Evolutionary conservation across 2,888 invertebrate species (phyloP), one percentile per base, ranked within the genome.

Genomic region (Diloba caeruleocephala): DNA sequence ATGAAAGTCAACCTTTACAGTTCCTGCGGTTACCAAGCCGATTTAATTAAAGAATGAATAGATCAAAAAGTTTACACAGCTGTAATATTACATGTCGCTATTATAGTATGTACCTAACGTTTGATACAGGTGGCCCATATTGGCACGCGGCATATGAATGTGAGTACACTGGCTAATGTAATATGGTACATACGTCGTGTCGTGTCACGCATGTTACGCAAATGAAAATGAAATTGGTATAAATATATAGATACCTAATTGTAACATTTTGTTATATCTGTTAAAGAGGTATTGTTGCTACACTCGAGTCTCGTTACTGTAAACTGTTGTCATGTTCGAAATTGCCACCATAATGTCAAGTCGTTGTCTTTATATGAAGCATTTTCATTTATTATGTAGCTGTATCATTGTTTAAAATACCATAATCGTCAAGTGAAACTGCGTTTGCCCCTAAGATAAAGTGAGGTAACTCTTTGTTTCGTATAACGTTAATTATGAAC

Each of bases 401-500:
- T 17, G 32, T 46, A 33, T 52, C 41, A 65, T 65, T 65, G 58
- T 61, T 57, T 14, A 15, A 41, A 50, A 45, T 37, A 21, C 49
- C 58, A 67, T 67, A 59, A 56, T 43, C 21, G 49, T 62, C 46
- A 36, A 12, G 42, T 51, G 66, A 65, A 65, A 57, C 54, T 31
- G 50, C 59, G 37, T 53, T 55, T 25, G 57, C 39, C 56, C 33
- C 43, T 53, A 44, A 74, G 69, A 72, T 73, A 69, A 71, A 72
- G 53, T 53, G 50, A 54, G 65, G 46, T 54, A 65, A 69, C 62
- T 54, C 58, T 70, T 74, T 66, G 63, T 66, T 68, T 59, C 17
- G 59, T 74, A 60, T 74, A 71, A 75, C 55, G 66, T 75, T 81
- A 78, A 82, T 84, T 79, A 82, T 64, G 60, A 70, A 74, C 57